Percentiles rank a stretch among this genome's conserved stretches.
phyloP scores from a whole-genome alignment of 2,113 vertebrate species.

The Suricata suricatta region DNA sequence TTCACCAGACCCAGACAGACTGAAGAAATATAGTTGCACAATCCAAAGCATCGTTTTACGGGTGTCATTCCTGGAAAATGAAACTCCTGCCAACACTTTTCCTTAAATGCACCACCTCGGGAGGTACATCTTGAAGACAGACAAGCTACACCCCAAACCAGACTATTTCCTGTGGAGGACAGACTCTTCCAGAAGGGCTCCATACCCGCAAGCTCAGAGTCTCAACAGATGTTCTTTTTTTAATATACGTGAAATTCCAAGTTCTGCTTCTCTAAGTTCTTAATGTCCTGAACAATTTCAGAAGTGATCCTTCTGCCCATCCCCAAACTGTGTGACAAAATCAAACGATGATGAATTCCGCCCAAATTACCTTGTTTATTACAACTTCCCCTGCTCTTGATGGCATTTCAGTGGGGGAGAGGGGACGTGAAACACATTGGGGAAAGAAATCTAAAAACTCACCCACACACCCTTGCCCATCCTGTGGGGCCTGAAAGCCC shows the following conservation, averaged over 20 bases:
- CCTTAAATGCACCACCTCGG: conserved; percentile 25
- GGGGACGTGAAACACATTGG: not conserved
- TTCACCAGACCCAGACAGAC: not conserved
- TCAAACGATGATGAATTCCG: not conserved
- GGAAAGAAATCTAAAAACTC: conserved; percentile 74
- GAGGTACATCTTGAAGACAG: conserved; percentile 42
- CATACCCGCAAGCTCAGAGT: conserved; percentile 50
- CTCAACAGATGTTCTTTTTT: conserved; percentile 72
- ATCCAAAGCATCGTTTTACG: not conserved
- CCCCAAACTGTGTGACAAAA: not conserved
- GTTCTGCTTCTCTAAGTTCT: conserved; percentile 45
- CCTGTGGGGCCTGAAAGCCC: conserved; percentile 92
- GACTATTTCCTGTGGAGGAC: conserved; percentile 64
- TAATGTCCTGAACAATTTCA: not conserved
- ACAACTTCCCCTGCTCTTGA: not conserved
- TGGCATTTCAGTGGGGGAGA: not conserved
- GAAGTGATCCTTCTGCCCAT: not conserved
- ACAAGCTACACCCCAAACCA: conserved; percentile 35
- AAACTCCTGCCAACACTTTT: conserved; percentile 35
- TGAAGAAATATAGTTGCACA: conserved; percentile 24
- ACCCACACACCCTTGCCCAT: conserved; percentile 93
- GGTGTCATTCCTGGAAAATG: conserved; percentile 49
- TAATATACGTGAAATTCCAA: conserved; percentile 45
- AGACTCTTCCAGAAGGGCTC: not conserved
- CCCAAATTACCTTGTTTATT: not conserved